Conservation (phyloP, 2,113 vertebrate species). For the Jacana jacana region DNA sequence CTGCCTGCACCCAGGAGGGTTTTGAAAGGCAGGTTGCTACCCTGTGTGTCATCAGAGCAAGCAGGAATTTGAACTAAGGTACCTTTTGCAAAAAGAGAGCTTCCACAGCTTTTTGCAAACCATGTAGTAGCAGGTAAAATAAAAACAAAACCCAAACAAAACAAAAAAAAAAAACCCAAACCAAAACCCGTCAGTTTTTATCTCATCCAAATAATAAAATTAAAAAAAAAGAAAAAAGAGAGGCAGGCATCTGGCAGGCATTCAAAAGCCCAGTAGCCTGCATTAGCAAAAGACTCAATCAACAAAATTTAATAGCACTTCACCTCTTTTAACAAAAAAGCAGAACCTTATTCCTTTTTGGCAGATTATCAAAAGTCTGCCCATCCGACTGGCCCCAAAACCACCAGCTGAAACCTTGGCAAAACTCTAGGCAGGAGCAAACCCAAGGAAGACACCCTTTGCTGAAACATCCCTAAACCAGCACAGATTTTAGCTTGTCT, state of each 20-base stretch:
- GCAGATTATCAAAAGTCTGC: neutral
- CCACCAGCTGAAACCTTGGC: neutral
- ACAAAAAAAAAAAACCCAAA: too few species aligned
- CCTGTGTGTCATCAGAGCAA: neutral
- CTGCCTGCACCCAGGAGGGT: neutral
- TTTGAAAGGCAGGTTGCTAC: neutral
- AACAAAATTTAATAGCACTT: neutral
- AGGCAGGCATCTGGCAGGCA: neutral
- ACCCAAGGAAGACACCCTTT: accelerated
- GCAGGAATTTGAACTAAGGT: neutral
- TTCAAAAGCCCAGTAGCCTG: neutral
- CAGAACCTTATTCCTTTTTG: neutral
- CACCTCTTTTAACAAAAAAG: neutral
- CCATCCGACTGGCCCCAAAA: neutral
- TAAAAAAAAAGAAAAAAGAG: neutral
- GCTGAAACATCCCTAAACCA: neutral
- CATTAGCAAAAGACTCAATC: neutral
- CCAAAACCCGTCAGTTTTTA: too few species aligned
- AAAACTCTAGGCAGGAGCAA: neutral
- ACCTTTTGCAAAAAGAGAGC: neutral
- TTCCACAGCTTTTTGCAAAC: neutral
- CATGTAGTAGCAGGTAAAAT: neutral
- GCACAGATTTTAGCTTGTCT: neutral
- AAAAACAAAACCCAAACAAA: too few species aligned
- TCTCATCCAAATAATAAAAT: neutral